phyloP scores from a whole-genome alignment of 2,888 invertebrate species.

The Linyphia triangularis region DNA sequence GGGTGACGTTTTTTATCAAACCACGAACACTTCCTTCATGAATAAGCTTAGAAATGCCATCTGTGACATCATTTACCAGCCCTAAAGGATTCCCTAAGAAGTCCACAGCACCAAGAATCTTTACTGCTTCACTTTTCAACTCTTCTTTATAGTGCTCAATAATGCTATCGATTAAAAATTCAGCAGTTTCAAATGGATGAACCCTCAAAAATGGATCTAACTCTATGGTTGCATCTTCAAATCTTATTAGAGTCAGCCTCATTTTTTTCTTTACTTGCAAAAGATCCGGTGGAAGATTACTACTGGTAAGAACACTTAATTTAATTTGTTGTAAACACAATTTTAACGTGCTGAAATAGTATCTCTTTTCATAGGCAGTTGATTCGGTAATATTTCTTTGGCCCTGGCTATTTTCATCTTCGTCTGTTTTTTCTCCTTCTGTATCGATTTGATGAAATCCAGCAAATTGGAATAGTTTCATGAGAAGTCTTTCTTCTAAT shows the following conservation, averaged over 20 bases:
- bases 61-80: constrained; percentile 95
- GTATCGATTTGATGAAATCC: constrained; percentile 82
- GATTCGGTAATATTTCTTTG: constrained; percentile 81
- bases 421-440: constrained; percentile 84
- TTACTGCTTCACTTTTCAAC: constrained; percentile 95
- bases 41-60: constrained; percentile 94
- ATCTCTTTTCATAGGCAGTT: constrained; percentile 81
- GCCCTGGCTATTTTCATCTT: constrained; percentile 87
- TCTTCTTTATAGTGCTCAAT: constrained; percentile 93
- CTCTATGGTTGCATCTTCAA: constrained; percentile 97
- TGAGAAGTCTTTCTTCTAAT: constrained; percentile 91
- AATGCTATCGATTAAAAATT: constrained; percentile 89
- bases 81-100: constrained; percentile 98
- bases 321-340: constrained; percentile 90
- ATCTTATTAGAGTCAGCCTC: constrained; percentile 93
- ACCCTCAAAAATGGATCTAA: constrained; percentile 91
- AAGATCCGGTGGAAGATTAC: constrained; percentile 88
- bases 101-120: constrained; percentile 97
- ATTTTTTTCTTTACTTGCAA: constrained; percentile 90
- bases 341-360: constrained; percentile 91
- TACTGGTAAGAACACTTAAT: constrained; percentile 92
- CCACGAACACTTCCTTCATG: constrained; percentile 95
- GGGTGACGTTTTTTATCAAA: constrained; percentile 95
- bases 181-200: constrained; percentile 94
- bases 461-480: constrained; percentile 84